Evolutionary conservation across 2,888 invertebrate species (phyloP), one percentile per base, ranked within the genome.

Genomic region (Lacanobia oleracea): DNA sequence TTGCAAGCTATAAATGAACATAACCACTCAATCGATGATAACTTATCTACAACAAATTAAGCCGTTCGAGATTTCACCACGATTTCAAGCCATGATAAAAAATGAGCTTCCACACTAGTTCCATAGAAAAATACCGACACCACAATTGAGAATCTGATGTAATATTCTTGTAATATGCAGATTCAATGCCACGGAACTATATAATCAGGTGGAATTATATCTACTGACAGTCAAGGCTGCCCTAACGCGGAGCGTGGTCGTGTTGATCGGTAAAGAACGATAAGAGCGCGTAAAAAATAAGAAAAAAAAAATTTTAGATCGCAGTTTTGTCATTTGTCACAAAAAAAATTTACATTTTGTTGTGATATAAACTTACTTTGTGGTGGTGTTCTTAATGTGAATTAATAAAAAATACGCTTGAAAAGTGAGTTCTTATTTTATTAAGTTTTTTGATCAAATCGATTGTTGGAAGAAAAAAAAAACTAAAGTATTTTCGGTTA

Each of bases 181-280:
- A 37, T 23, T 53, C 72, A 60, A 72, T 72, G 53, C 1, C 16
- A 54, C 14, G n/a, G 23, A n/a, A n/a, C 60, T 72, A 51, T 68
- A 37, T 43, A 50, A 59, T 59, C 75, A 37, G 56, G 16, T n/a
- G 50, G 14, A 37, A 37, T 51, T 18, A 27, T 1, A 12, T 14
- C 18, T 6, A 21, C n/a, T 23, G 14, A 8, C 57, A 73, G 76
- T 76, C 27, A 59, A 59, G 51, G 51, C 21, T 51, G 4, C 3
- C 8, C 10, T 12, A 48, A 5, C 21, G 27, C 37, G 9, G 14
- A 40, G 6, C 2, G 6, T 9, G 14, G 72, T 33, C 72, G 72
- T 27, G 45, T 40, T 5, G 14, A 6, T 53, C 14, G 18, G 1
- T 43, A 43, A 2, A 1, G 1, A 7, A 21, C 59, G 16, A 9